Conservation (phyloP, 2,888 invertebrate genomes). For the Amiota minor region DNA sequence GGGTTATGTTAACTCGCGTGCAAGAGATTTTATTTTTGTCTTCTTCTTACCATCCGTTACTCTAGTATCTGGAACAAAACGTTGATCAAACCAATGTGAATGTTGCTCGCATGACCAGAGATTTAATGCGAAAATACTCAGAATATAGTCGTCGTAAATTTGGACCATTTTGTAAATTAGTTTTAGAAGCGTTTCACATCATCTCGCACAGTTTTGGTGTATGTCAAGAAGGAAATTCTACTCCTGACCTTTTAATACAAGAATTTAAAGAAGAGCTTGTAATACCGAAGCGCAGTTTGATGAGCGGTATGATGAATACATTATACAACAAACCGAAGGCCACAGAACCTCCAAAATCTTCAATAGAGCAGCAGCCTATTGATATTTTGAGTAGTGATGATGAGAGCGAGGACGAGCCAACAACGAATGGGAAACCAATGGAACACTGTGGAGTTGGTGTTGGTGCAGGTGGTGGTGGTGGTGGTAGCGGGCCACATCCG, state of each 20-base stretch:
- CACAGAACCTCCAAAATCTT: constrained; percentile 32
- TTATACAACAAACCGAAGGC: constrained; percentile 74
- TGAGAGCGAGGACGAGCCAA: constrained; percentile 74
- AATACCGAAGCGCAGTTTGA: constrained; percentile 54
- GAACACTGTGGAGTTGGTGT: neutral
- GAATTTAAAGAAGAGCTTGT: neutral
- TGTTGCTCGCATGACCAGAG: constrained; percentile 87
- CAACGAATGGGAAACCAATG: constrained; percentile 7
- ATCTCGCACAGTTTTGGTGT: constrained; percentile 81
- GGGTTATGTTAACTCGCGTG: constrained; percentile 27
- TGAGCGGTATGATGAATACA: constrained; percentile 73
- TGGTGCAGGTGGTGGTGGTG: neutral
- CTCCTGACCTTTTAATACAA: constrained; percentile 70
- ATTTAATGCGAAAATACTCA: constrained; percentile 81
- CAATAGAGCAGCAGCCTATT: constrained; percentile 77
- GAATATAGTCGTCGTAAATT: constrained; percentile 89
- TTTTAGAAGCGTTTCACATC: constrained; percentile 84
- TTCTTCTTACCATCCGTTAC: constrained; percentile 28
- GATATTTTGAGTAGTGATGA: constrained; percentile 87
- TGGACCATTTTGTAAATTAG: constrained; percentile 83
- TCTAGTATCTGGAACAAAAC: constrained; percentile 83
- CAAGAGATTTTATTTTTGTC: constrained; percentile 1
- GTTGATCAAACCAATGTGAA: constrained; percentile 86
- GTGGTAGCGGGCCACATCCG: neutral
- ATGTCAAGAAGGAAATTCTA: constrained; percentile 69